Percentiles rank a stretch among this genome's conserved stretches.
phyloP scores from a whole-genome alignment of 2,888 invertebrate genomes.

The Trichogramma dendrolimi region DNA sequence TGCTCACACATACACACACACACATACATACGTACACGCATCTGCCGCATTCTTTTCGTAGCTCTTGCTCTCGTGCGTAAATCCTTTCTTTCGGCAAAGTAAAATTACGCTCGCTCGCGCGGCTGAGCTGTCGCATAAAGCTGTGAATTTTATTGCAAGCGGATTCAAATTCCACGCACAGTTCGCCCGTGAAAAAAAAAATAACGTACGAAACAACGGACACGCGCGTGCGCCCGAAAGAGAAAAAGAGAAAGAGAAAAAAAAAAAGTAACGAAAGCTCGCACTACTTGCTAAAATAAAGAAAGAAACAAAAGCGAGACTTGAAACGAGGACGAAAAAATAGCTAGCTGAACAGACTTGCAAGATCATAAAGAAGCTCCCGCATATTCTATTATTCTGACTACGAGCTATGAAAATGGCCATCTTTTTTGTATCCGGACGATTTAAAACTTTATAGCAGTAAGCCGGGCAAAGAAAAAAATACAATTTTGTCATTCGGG shows the following conservation, averaged over 20 bases:
- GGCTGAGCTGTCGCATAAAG: conserved; percentile 48
- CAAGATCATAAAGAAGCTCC: background rate
- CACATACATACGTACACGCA: background rate
- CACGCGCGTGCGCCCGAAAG: conserved; percentile 29
- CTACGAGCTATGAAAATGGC: background rate
- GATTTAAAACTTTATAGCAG: too few species aligned
- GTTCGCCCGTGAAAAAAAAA: conserved; percentile 27
- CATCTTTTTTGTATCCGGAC: background rate
- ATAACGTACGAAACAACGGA: conserved; percentile 24
- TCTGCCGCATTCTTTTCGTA: conserved; percentile 20
- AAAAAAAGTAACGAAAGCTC: conserved; percentile 28
- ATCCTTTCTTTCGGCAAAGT: conserved; percentile 9
- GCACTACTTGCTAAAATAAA: background rate
- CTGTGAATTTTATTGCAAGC: conserved; percentile 49
- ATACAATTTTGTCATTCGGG: too few species aligned
- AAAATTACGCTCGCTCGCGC: conserved; percentile 8
- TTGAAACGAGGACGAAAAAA: too few species aligned
- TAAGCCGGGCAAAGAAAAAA: too few species aligned
- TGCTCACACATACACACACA: background rate
- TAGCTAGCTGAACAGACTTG: too few species aligned
- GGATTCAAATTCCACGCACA: conserved; percentile 51
- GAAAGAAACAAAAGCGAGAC: too few species aligned
- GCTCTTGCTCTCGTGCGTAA: conserved; percentile 10
- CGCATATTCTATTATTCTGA: conserved; percentile 7
- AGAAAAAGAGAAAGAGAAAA: conserved; percentile 29